Evolutionary conservation across 2,113 vertebrate genomes (phyloP).

Genomic region (Triplophysa rosa): DNA sequence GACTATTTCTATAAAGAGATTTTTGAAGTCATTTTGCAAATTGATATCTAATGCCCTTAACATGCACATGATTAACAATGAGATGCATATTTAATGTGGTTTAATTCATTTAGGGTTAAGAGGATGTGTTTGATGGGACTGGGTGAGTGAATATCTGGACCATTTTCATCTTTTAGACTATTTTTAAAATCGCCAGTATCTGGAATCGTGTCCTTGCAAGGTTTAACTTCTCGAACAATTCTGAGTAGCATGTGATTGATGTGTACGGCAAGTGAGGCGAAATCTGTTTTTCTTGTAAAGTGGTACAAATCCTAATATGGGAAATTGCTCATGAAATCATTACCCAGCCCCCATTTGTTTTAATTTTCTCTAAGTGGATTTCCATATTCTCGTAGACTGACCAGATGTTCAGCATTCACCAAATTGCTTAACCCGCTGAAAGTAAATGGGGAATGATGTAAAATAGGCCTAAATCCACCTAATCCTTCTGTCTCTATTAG

Average conservation of each 20-base stretch:
- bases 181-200: conserved; percentile 36
- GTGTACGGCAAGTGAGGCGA: conserved; percentile 46
- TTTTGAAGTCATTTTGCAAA: conserved; percentile 75
- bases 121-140: conserved; percentile 56
- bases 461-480: conserved; percentile 58
- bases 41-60: conserved; percentile 76
- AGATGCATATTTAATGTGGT: conserved; percentile 76
- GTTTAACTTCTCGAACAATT: conserved; percentile 27
- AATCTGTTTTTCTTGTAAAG: conserved; percentile 68
- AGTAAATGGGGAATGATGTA: conserved; percentile 58
- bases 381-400: conserved; percentile 71
- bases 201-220: conserved; percentile 23
- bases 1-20: conserved; percentile 69
- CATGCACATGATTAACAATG: conserved; percentile 77
- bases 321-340: conserved; percentile 76
- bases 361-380: conserved; percentile 79
- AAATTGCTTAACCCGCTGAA: conserved; percentile 64
- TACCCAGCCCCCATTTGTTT: conserved; percentile 74
- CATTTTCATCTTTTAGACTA: conserved; percentile 28
- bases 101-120: conserved; percentile 74
- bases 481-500: conserved; percentile 60
- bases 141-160: conserved; percentile 61
- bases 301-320: conserved; percentile 72
- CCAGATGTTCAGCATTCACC: conserved; percentile 75
- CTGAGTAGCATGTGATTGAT: conserved; percentile 64